Evolutionary conservation across 2,113 vertebrate genomes (phyloP).

Genomic region (Balaeniceps rex): DNA sequence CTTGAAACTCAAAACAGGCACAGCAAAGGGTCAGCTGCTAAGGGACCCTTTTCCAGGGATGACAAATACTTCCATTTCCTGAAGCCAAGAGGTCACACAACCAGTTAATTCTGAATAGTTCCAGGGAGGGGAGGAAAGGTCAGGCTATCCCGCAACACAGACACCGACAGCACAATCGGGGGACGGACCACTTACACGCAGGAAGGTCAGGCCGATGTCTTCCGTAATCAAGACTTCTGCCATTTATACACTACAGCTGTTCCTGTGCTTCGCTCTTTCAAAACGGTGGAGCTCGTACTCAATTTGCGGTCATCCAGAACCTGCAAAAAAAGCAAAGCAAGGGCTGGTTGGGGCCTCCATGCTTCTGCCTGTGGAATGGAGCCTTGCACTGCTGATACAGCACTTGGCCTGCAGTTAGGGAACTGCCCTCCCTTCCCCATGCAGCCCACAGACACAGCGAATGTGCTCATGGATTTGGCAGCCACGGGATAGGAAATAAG

Average conservation of each 20-base stretch:
- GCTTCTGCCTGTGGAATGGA: fast-evolving
- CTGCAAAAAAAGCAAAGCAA: not conserved
- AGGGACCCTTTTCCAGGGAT: not conserved
- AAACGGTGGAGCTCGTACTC: fast-evolving
- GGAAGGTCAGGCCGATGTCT: not conserved
- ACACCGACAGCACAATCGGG: fast-evolving
- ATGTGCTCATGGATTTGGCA: not conserved
- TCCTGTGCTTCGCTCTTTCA: not conserved
- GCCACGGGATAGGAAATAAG: fast-evolving
- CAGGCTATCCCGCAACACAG: not conserved
- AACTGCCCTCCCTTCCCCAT: not conserved
- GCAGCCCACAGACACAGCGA: not conserved
- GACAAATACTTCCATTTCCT: not conserved
- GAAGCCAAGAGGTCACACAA: not conserved
- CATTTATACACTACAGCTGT: fast-evolving
- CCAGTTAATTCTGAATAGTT: not conserved
- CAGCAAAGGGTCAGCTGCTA: not conserved
- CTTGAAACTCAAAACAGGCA: not conserved
- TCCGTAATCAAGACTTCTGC: not conserved
- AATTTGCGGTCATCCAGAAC: not conserved
- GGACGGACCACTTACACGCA: not conserved
- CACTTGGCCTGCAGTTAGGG: not conserved
- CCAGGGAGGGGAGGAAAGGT: not conserved
- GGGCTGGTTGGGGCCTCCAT: not conserved
- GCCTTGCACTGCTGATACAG: fast-evolving